Percentiles rank a stretch among this genome's conserved stretches.
Conservation (phyloP, 2,113 vertebrate species). For the Misgurnus anguillicaudatus region DNA sequence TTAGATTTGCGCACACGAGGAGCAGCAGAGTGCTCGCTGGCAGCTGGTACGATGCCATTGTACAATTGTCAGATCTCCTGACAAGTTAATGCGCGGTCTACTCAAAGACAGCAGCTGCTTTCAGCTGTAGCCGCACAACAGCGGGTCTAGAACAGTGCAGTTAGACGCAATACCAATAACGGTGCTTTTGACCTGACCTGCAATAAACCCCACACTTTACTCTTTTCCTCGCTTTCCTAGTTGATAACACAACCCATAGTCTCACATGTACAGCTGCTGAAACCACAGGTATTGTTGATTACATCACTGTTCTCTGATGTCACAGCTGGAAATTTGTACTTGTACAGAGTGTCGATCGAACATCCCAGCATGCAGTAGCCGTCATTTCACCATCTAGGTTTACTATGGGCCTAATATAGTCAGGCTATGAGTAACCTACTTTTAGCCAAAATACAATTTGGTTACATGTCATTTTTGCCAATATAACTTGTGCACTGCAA, state of each 20-base stretch:
- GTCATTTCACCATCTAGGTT: too few relatives aligned
- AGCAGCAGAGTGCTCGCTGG: slow-evolving; percentile 35
- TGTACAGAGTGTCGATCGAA: neutral
- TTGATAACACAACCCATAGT: slow-evolving; percentile 2
- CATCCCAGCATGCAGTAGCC: neutral
- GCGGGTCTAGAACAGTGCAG: slow-evolving; percentile 37
- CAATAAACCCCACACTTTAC: slow-evolving; percentile 18
- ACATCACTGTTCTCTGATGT: neutral
- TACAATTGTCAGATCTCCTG: slow-evolving; percentile 56
- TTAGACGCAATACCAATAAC: slow-evolving; percentile 25
- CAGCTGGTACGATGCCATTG: slow-evolving; percentile 49
- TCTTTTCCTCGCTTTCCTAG: slow-evolving; percentile 17
- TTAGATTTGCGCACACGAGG: slow-evolving; percentile 55
- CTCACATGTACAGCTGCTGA: neutral
- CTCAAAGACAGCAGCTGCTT: slow-evolving; percentile 43
- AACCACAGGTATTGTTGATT: slow-evolving; percentile 24
- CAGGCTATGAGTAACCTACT: too few relatives aligned
- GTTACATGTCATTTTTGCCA: too few relatives aligned
- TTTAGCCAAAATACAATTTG: too few relatives aligned
- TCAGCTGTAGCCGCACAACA: slow-evolving; percentile 50
- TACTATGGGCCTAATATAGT: too few relatives aligned
- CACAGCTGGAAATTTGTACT: neutral
- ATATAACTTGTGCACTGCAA: too few relatives aligned
- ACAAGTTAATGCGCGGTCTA: slow-evolving; percentile 56
- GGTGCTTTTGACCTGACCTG: slow-evolving; percentile 36